phyloP scores from a whole-genome alignment of 2,113 vertebrate genomes.

The Sakesphorus luctuosus region DNA sequence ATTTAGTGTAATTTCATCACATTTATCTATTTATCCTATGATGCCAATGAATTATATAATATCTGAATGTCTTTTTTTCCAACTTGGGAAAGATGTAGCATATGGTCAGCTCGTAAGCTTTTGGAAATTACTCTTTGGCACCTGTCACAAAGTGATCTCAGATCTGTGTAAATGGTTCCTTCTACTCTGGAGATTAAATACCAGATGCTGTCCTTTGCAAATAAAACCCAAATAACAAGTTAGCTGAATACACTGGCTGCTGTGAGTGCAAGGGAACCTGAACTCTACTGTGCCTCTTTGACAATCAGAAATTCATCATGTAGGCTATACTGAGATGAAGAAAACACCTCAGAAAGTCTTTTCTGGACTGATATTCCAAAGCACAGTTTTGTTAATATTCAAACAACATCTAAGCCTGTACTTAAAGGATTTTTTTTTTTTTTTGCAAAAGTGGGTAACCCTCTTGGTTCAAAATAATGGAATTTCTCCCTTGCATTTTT shows the following conservation, averaged over 20 bases:
- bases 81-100: constrained; percentile 57
- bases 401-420: background rate
- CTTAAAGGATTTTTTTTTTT: background rate
- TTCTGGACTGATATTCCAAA: background rate
- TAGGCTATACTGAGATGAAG: background rate
- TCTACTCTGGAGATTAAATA: constrained; percentile 65
- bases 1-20: background rate
- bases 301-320: background rate
- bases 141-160: constrained; percentile 67
- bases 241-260: background rate
- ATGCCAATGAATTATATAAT: background rate
- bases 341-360: background rate
- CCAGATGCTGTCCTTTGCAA: constrained; percentile 64
- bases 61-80: constrained; percentile 47
- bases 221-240: constrained; percentile 36
- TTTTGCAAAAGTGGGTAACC: background rate
- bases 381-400: background rate
- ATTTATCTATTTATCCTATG: constrained; percentile 16
- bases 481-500: background rate
- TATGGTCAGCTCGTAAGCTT: constrained; percentile 67
- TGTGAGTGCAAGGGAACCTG: background rate
- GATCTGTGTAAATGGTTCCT: constrained; percentile 65
- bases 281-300: background rate
- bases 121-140: constrained; percentile 66
- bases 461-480: background rate